Evolutionary conservation across 1,140 invertebrate genomes (phyloP).

Genomic region (Ladona fulva): DNA sequence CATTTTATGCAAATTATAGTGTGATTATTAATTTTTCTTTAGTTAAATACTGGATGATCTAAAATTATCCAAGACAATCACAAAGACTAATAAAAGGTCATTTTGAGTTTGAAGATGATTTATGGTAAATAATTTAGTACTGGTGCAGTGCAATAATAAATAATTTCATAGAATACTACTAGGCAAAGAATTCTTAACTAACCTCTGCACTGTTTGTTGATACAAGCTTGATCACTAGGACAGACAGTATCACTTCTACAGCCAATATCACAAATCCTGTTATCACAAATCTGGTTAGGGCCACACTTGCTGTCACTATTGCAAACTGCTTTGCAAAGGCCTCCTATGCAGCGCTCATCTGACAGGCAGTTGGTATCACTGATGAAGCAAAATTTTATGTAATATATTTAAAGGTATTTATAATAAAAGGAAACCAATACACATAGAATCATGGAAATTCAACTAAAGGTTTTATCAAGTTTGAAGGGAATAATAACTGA

Average conservation of each 20-base stretch:
- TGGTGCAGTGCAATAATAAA: constrained; percentile 12
- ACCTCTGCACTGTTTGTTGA: constrained; percentile 73
- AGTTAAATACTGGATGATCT: too few relatives aligned
- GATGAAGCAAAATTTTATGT: constrained; percentile 33
- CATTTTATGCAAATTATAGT: too few relatives aligned
- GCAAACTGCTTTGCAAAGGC: constrained; percentile 70
- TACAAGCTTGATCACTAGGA: constrained; percentile 59
- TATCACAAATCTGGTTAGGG: constrained; percentile 73
- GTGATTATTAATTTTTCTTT: too few relatives aligned
- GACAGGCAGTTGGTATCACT: constrained; percentile 71
- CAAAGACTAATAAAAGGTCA: too few relatives aligned
- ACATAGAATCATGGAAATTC: too few relatives aligned
- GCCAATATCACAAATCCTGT: constrained; percentile 72
- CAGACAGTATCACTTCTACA: constrained; percentile 77
- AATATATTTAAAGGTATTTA: too few relatives aligned
- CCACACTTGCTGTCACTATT: constrained; percentile 74
- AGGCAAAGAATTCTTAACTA: constrained; percentile 28
- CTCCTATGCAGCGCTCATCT: constrained; percentile 72
- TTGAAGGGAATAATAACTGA: too few relatives aligned
- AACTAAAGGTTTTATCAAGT: too few relatives aligned
- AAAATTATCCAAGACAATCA: too few relatives aligned
- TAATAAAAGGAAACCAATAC: background rate
- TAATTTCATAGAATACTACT: background rate
- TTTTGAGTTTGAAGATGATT: constrained; percentile 13
- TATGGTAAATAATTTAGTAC: constrained; percentile 12